Evolutionary conservation across 2,888 invertebrate genomes (phyloP).

Genomic region (Cataglyphis cursor): DNA sequence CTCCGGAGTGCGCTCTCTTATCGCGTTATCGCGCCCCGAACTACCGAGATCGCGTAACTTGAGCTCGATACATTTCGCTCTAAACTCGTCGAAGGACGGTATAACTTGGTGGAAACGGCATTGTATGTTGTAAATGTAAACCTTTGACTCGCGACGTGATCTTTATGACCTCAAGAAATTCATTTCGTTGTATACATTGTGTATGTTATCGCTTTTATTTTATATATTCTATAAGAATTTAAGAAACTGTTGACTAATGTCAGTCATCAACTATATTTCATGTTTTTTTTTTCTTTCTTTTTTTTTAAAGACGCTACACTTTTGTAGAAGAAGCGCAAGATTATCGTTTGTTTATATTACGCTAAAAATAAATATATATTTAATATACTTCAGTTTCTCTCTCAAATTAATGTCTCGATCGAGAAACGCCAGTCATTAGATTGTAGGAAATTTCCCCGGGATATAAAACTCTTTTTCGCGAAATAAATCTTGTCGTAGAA

Average conservation of each 20-base stretch:
- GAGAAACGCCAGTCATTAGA: not conserved
- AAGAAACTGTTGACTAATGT: not conserved
- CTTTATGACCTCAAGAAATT: not conserved
- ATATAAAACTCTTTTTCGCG: not conserved
- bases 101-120: not conserved
- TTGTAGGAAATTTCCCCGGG: not conserved
- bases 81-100: not conserved
- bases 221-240: not conserved
- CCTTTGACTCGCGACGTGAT: not conserved
- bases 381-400: not conserved
- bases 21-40: slow-evolving; percentile 39
- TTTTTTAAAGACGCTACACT: no score
- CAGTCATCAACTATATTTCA: not conserved
- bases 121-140: not conserved
- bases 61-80: not conserved
- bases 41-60: slow-evolving; percentile 19
- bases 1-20: slow-evolving; percentile 32
- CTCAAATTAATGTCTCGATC: not conserved
- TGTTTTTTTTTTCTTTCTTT: not conserved
- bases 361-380: not conserved
- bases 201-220: not conserved
- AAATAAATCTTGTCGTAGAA: not conserved
- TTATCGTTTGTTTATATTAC: not conserved
- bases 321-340: not conserved
- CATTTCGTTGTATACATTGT: not conserved